Evolutionary conservation across 1,140 invertebrate genomes (phyloP), one percentile per base, ranked within the genome.

Genomic region (Campodea augens): DNA sequence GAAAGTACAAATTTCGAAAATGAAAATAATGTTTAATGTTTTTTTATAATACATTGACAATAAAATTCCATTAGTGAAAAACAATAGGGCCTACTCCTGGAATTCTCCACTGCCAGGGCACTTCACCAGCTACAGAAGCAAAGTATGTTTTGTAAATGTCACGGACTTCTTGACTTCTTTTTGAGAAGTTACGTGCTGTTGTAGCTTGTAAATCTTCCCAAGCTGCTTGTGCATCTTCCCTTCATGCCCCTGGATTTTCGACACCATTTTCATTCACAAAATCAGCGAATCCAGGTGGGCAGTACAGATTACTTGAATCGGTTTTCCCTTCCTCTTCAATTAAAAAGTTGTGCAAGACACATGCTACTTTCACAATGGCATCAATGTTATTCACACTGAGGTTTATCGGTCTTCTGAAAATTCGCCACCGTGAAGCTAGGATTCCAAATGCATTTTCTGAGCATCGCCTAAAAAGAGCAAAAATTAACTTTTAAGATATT

Each of bases 401-500:
- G 15, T 32, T 32, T 7, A 32, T 32, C 7, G 27, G 27, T 7
- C 27, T 7, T 15, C 7, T 7, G 15, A 46, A 41, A 2, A 49
- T 25, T 7, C 38, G 15, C 50, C 51, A 57, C 23, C 47, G 53
- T 10, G 42, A 43, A 5, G 49, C 50, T 20, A 61, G 37, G 37
- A 68, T 62, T 13, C 65, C 66, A 56, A 70, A 71, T 29, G 58
- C 58, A 57, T 68, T 70, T 57, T 70, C 66, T 12, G 69, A 7
- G 27, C 27, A 32, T 7, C 27, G 27, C 27, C 27, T 32, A 15
- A 32, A 7, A 15, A 32, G 15, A 15, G n/a, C n/a, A n/a, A n/a
- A n/a, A n/a, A n/a, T n/a, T n/a, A n/a, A n/a, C n/a, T n/a, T n/a
- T n/a, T n/a, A n/a, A n/a, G n/a, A n/a, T n/a, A n/a, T n/a, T n/a